Conservation (phyloP, 2,113 vertebrate genomes). For the Narcine bancroftii region DNA sequence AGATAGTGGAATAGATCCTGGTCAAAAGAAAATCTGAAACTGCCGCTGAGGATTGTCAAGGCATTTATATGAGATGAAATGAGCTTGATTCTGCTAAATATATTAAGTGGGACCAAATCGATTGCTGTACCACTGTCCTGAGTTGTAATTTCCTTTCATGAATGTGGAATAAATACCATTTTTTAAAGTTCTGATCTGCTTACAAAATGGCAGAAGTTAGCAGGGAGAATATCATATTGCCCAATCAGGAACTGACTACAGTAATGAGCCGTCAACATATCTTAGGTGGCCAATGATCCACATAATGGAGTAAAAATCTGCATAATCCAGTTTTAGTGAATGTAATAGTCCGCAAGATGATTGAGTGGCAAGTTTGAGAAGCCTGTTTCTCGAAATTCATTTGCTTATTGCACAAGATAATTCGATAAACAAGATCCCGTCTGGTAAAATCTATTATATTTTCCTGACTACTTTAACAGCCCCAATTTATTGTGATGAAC, state of each 20-base stretch:
- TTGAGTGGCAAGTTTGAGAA: not conserved
- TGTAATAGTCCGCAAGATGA: not conserved
- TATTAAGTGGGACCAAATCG: not conserved
- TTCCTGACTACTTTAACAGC: not conserved
- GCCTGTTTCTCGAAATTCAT: not conserved
- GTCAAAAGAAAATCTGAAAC: not conserved
- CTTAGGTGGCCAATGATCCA: not conserved
- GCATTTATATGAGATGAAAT: not conserved
- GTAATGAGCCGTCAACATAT: not conserved
- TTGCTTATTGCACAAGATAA: not conserved
- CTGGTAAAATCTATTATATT: not conserved
- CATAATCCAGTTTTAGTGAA: not conserved
- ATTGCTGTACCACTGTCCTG: not conserved
- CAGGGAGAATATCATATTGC: not conserved
- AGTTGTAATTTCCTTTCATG: not conserved
- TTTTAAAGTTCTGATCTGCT: not conserved
- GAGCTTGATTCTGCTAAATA: not conserved
- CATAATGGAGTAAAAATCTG: not conserved
- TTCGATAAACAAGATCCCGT: not conserved
- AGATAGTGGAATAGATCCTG: not conserved
- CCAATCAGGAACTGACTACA: not conserved
- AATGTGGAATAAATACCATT: not conserved
- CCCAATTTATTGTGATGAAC: not conserved
- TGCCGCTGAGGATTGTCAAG: not conserved
- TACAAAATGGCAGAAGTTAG: not conserved